These are phyloP conservation scores for Crossaster papposus DNA, from an alignment of 53 echinoderm and acorn worm genomes.

Conservation along the genomic window DNA sequence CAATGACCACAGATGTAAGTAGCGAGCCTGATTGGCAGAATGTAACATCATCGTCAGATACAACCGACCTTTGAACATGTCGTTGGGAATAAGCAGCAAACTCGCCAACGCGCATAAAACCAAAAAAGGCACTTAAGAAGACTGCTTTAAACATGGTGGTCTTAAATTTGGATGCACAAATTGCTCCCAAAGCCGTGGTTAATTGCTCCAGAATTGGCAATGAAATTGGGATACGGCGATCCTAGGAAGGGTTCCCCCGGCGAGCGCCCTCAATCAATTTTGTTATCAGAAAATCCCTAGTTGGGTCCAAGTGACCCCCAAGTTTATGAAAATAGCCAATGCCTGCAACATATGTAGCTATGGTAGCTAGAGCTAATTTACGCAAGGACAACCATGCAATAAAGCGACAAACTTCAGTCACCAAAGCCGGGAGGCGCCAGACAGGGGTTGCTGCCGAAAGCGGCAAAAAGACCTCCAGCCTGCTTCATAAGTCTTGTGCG, in stretches of 20 bases:
- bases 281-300: background rate
- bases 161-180: background rate
- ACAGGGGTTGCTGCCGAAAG: background rate
- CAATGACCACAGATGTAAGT: background rate
- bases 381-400: constrained; percentile 19
- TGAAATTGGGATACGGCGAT: background rate
- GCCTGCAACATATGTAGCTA: constrained; percentile 8
- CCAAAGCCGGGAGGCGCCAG: background rate
- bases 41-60: background rate
- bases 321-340: constrained; percentile 8
- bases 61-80: background rate
- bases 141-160: background rate
- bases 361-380: background rate
- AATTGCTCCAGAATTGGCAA: background rate
- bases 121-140: constrained; percentile 10
- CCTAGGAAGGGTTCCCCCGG: background rate
- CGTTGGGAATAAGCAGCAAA: background rate
- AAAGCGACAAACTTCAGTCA: background rate
- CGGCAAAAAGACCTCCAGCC: background rate
- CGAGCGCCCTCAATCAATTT: background rate
- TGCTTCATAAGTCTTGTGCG: background rate
- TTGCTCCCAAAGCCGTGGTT: background rate
- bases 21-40: background rate
- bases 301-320: background rate
- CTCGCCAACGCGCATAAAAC: constrained; percentile 6